Evolutionary conservation across 1,140 invertebrate genomes (phyloP), one percentile per base, ranked within the genome.

Genomic region (Aphaenogaster rudis): DNA sequence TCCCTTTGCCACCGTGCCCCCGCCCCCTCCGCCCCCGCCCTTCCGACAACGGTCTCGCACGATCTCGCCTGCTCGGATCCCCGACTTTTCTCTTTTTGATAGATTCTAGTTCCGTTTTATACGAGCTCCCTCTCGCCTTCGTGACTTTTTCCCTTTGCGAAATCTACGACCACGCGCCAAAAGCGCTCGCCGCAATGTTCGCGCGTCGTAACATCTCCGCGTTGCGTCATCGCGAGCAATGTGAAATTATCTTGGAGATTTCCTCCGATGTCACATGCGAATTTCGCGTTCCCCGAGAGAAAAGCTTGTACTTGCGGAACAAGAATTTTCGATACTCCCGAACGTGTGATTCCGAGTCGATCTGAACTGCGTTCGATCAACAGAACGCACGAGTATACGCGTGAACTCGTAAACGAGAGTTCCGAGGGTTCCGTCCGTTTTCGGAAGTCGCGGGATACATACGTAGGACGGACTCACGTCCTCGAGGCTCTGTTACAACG

Each of bases 31-130:
- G 15, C 15, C 15, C 0, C 5, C 0, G 52, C 9, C 59, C 15
- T 21, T n/a, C 6, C 28, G 8, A n/a, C 11, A n/a, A 42, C 42
- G 39, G 13, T 63, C 71, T 76, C 82, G 82, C 82, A 45, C 82
- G 72, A 54, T 71, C 64, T 52, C 42, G 39, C 64, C 64, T 11
- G 39, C 28, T 42, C 15, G 57, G 64, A 59, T 74, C 64, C 67
- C 17, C 52, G 82, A 59, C 64, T 78, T 63, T 78, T 78, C 64
- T 82, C 80, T 72, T 59, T 67, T 48, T 82, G 77, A 69, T 81
- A 78, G 79, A 77, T 72, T 79, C 61, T 48, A 84, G 77, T 76
- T 79, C 63, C 57, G 72, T 76, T 84, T 84, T 76, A 84, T 84
- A 50, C 69, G 80, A 84, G 80, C 69, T 63, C 42, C 15, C 21